These are phyloP conservation scores for Bubo blakistoni DNA, from an alignment of 2,113 vertebrate species.

Conservation along the genomic window DNA sequence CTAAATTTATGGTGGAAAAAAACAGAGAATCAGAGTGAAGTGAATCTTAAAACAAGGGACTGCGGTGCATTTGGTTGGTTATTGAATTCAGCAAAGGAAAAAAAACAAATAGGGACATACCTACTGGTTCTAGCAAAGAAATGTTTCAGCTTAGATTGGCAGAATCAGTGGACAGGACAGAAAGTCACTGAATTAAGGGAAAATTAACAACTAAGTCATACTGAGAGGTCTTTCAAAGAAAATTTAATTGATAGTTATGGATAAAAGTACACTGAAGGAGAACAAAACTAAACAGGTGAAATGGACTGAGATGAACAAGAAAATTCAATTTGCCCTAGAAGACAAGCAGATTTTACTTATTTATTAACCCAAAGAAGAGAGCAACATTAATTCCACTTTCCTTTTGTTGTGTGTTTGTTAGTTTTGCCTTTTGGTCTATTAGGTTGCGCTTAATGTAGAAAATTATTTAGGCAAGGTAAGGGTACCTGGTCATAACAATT, in stretches of 20 bases:
- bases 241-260: neutral
- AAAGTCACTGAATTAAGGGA: neutral
- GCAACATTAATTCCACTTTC: neutral
- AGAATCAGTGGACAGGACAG: neutral
- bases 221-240: neutral
- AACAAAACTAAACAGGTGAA: neutral
- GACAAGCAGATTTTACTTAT: neutral
- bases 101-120: neutral
- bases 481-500: neutral
- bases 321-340: neutral
- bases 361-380: neutral
- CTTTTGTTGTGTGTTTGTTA: neutral
- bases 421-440: neutral
- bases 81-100: neutral
- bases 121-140: neutral
- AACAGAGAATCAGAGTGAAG: neutral
- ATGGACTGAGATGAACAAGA: neutral
- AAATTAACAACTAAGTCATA: neutral
- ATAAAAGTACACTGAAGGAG: neutral
- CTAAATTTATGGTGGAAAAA: conserved; percentile 53
- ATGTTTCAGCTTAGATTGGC: neutral
- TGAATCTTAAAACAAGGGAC: neutral
- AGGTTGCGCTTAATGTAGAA: neutral
- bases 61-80: neutral
- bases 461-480: neutral